Evolutionary conservation across 2,888 invertebrate species (phyloP), one percentile per base, ranked within the genome.

Genomic region (Creontiades dilutus): DNA sequence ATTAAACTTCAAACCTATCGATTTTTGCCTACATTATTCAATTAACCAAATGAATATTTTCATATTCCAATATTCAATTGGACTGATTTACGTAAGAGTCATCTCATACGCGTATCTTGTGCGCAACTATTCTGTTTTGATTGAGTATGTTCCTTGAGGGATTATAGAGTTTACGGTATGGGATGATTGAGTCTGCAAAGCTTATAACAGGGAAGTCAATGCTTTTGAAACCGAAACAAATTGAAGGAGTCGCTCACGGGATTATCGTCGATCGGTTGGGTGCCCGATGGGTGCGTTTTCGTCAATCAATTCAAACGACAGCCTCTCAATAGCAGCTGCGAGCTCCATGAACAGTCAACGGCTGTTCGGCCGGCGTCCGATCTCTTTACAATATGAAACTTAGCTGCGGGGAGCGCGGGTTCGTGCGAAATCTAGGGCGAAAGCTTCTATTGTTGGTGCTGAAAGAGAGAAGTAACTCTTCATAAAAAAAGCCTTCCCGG

Each of bases 381-480:
- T 68, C 27, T 68, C 68, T 23, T 68, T 68, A 23, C 68, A 27
- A 68, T 68, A 68, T 23, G 68, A 68, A 68, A 68, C 68, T 27
- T 19, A 68, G 68, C 19, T 68, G 68, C 68, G 11, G 23, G 12
- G 68, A n/a, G 5, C 68, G 37, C 37, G 37, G 37, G 68, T 12
- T 11, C 68, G 27, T 68, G 68, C 27, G 68, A 68, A 68, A 23
- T 68, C 7, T 68, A 19, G 68, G 19, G 68, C 68, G 68, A 68
- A 68, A 68, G 68, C 68, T 7, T 27, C 27, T 23, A 68, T 68
- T 68, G 68, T 68, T 37, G 37, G 68, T 68, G 23, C 68, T 23
- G 23, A 19, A 68, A 68, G 68, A 68, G 27, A 68, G 68, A 52
- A 16, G 16, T 52, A 52, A 3, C 37, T 37, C 57, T 57, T 57